Percentiles rank a stretch among this genome's conserved stretches.
These are phyloP conservation scores for Idris sp. DNA, from an alignment of 1,140 invertebrate genomes.

Conservation along the genomic window DNA sequence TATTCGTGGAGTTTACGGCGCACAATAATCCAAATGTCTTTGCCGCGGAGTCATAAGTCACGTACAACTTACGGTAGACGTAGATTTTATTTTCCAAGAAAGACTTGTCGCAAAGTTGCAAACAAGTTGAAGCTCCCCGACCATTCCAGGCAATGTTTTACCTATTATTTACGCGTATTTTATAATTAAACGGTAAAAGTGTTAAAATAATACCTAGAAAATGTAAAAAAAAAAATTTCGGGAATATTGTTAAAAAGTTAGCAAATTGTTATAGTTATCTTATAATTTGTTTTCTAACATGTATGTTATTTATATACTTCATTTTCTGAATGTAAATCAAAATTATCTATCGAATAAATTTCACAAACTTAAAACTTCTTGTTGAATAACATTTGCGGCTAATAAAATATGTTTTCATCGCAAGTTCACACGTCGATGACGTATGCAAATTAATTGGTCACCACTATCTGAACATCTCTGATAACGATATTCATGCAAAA, in stretches of 20 bases:
- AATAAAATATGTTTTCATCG: conserved; percentile 33
- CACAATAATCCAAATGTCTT: conserved; percentile 59
- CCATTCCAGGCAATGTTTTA: neutral
- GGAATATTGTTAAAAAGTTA: too few relatives aligned
- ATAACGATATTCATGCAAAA: conserved; percentile 16
- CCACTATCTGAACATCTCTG: conserved; percentile 30
- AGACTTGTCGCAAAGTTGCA: conserved; percentile 54
- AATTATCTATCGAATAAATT: too few relatives aligned
- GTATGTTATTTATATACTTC: too few relatives aligned
- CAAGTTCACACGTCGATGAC: conserved; percentile 24
- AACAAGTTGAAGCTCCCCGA: conserved; percentile 33
- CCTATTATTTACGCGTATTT: conserved; percentile 38
- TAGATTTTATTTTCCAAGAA: conserved; percentile 55
- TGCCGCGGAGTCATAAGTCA: conserved; percentile 55
- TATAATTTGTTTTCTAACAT: too few relatives aligned
- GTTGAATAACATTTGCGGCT: conserved; percentile 17
- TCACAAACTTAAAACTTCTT: too few relatives aligned
- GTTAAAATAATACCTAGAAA: conserved; percentile 20
- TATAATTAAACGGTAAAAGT: conserved; percentile 49
- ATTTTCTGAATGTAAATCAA: too few relatives aligned
- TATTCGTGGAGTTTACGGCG: conserved; percentile 50
- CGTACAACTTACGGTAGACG: conserved; percentile 59
- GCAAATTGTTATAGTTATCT: too few relatives aligned
- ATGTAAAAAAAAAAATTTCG: too few relatives aligned
- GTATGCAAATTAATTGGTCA: conserved; percentile 37